A percentile compares a stretch with the other conserved stretches of the same genome.
Evolutionary conservation across 2,113 vertebrate species (phyloP).

Genomic region (Gymnocephalus cernua): DNA sequence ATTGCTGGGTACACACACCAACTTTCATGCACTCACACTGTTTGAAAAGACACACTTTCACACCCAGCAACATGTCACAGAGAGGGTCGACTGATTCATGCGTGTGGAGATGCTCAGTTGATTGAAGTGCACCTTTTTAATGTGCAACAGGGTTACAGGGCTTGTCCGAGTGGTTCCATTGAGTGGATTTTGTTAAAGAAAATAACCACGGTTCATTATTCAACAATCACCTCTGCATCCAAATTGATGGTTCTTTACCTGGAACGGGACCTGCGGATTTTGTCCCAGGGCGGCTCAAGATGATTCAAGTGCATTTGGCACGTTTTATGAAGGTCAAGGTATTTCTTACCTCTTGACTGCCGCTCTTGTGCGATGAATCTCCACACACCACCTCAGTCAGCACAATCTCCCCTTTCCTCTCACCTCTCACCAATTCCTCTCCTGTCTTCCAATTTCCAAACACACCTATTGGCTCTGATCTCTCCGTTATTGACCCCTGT

Average conservation of each 20-base stretch:
- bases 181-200: slow-evolving; percentile 18
- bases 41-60: slow-evolving; percentile 35
- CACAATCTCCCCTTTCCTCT: slow-evolving; percentile 36
- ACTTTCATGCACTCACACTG: not conserved
- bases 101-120: slow-evolving; percentile 22
- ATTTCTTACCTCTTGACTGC: slow-evolving; percentile 35
- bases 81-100: slow-evolving; percentile 13
- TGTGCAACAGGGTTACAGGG: slow-evolving; percentile 1
- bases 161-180: slow-evolving; percentile 3
- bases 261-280: slow-evolving; percentile 47
- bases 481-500: slow-evolving; percentile 3
- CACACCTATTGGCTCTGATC: slow-evolving; percentile 35
- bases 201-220: slow-evolving; percentile 39
- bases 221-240: slow-evolving; percentile 35
- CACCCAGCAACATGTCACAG: slow-evolving; percentile 21
- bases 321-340: slow-evolving; percentile 47
- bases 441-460: slow-evolving; percentile 10
- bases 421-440: slow-evolving; percentile 11
- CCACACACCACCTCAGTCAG: slow-evolving; percentile 32
- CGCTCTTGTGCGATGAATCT: slow-evolving; percentile 59
- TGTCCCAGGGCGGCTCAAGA: slow-evolving; percentile 4
- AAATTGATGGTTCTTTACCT: slow-evolving; percentile 39
- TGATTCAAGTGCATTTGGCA: slow-evolving; percentile 45
- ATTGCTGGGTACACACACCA: not conserved
- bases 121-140: slow-evolving; percentile 18